Conservation (phyloP, 2,888 invertebrate genomes). For the Mimas tiliae region DNA sequence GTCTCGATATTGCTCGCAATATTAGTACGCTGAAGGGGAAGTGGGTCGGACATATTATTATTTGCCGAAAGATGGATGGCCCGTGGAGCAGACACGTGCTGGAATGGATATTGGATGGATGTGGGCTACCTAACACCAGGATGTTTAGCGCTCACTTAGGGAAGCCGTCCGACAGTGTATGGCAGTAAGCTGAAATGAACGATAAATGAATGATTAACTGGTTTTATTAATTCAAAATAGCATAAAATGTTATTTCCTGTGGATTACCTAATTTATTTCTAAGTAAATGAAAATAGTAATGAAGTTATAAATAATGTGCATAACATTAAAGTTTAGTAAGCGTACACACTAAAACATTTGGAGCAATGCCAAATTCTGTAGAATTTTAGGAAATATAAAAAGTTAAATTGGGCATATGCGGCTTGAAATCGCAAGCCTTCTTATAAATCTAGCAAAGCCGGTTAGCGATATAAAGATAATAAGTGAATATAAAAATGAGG, state of each 20-base stretch:
- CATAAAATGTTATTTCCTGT: not conserved
- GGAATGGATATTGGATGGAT: no score
- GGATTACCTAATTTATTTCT: not conserved
- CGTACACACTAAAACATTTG: constrained; percentile 15
- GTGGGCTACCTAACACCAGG: no score
- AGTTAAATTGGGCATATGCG: constrained; percentile 18
- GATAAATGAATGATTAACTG: no score
- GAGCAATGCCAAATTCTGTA: constrained; percentile 1
- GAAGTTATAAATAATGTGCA: constrained; percentile 16
- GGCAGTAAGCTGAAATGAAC: no score
- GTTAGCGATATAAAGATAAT: no score
- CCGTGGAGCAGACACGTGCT: no score
- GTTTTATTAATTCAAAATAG: no score
- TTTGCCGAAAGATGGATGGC: no score
- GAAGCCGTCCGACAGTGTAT: no score
- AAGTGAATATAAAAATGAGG: constrained; percentile 23
- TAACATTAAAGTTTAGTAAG: constrained; percentile 20
- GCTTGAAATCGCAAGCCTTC: constrained; percentile 14
- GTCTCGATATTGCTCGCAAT: not conserved
- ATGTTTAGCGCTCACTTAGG: no score
- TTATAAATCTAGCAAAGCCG: constrained; percentile 29
- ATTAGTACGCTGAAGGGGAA: no score
- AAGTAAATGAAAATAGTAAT: not conserved
- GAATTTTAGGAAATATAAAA: constrained; percentile 19
- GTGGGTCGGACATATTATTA: no score